Conservation (phyloP, 2,797 vertebrate genomes). For the Sebastes matsubarae region DNA sequence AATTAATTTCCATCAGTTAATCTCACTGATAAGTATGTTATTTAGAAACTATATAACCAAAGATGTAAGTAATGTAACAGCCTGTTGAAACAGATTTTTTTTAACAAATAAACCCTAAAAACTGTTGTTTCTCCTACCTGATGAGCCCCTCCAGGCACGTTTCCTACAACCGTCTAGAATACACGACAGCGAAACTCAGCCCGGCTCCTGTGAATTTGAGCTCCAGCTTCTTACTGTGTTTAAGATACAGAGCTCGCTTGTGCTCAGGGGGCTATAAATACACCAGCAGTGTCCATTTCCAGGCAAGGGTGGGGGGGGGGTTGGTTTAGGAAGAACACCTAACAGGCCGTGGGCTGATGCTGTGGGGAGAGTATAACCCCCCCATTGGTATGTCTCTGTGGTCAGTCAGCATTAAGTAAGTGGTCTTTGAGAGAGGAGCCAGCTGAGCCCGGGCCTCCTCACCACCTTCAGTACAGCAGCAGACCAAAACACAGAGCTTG, state of each 20-base stretch:
- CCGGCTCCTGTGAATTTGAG: conserved; percentile 28
- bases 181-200: conserved; percentile 34
- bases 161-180: conserved; percentile 47
- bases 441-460: conserved; percentile 52
- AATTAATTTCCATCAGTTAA: neutral
- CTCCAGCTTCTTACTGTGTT: conserved; percentile 58
- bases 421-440: conserved; percentile 31
- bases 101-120: neutral
- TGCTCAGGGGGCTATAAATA: conserved; percentile 83
- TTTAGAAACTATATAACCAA: neutral
- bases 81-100: neutral
- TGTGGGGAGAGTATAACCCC: conserved; percentile 41
- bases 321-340: conserved; percentile 51
- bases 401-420: conserved; percentile 46
- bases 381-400: conserved; percentile 50
- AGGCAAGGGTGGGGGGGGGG: conserved; percentile 45
- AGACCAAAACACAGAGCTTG: conserved; percentile 36
- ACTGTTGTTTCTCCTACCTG: conserved; percentile 64
- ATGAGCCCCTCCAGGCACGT: conserved; percentile 19
- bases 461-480: neutral
- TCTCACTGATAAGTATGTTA: neutral
- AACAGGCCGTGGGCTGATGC: conserved; percentile 43
- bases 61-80: neutral
- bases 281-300: conserved; percentile 81
- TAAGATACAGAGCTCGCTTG: conserved; percentile 71